These are phyloP conservation scores for Cervus canadensis DNA, from an alignment of 2,113 vertebrate species.

Conservation along the genomic window DNA sequence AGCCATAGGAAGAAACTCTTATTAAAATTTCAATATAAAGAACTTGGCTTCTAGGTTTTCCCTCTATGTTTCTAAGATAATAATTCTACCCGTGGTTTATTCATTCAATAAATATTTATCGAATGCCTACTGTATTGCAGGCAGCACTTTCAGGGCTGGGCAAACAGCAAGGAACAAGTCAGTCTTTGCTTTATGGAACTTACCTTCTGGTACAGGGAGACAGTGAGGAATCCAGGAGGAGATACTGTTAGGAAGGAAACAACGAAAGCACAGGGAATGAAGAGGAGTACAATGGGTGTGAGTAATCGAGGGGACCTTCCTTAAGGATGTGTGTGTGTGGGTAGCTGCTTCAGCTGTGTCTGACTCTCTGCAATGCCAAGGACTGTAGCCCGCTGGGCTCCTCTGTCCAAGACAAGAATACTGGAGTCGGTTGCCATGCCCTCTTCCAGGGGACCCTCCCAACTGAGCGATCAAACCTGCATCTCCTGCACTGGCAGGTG, in stretches of 20 bases:
- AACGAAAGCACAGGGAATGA: neutral
- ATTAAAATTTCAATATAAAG: conserved; percentile 20
- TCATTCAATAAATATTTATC: conserved; percentile 27
- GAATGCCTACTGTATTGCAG: neutral
- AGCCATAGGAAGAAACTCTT: neutral
- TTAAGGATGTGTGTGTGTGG: neutral
- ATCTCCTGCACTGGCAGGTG: neutral
- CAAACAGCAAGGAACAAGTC: neutral
- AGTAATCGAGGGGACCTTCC: neutral
- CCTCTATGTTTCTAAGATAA: conserved; percentile 13
- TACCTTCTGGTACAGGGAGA: neutral
- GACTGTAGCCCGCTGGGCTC: neutral
- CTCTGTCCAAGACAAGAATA: neutral
- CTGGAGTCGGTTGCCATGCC: neutral
- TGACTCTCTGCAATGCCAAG: neutral
- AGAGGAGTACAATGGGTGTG: neutral
- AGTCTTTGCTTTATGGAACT: neutral
- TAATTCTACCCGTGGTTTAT: conserved; percentile 11
- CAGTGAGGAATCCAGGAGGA: neutral
- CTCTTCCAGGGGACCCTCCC: neutral
- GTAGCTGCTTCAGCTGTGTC: neutral
- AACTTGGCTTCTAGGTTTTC: conserved; percentile 25
- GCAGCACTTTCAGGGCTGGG: neutral
- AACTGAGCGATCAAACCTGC: neutral
- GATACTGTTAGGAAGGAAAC: neutral